Evolutionary conservation across 1,140 invertebrate species (phyloP), one percentile per base, ranked within the genome.

Genomic region (Saccostrea glomerata): DNA sequence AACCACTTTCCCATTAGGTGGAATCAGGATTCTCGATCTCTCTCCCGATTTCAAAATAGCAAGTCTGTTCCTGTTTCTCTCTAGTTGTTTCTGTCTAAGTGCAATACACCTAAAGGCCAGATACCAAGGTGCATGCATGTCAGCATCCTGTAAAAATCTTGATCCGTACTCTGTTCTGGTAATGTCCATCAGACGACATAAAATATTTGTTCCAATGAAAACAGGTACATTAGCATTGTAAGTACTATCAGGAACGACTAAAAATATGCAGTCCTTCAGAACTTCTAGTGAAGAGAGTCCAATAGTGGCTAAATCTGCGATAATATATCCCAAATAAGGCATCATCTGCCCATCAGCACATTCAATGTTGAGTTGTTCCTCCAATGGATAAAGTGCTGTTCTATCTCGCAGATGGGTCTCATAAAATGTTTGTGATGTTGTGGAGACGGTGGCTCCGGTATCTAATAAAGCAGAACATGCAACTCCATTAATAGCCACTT

Each of bases 291-390:
- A 15, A 20, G 20, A 36, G 15, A 60, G 15, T 55, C 83, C 83
- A 23, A 25, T 25, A n/a, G 54, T 20, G 5, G 47, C 58, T 23
- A 84, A 17, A n/a, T 25, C 17, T n/a, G 36, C 54, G 1, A 15
- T n/a, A 56, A 84, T 36, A 60, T 56, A 56, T 25, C 47, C 83
- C 20, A 47, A 4, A 23, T 84, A 56, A 20, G 83, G 83, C 58
- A 84, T 25, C 55, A 12, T n/a, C 13, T 84, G 55, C n/a, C 83
- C 84, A 58, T 85, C 84, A 5, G 84, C 84, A 85, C 84, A 85
- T 23, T 85, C 84, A 85, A 85, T 85, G n/a, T 85, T n/a, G 15
- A 85, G 23, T 7, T 13, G n/a, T 20, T 47, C 82, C 23, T 84
- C 82, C 15, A 85, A 25, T n/a, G 47, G 15, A 85, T 85, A 58